Evolutionary conservation across 2,888 invertebrate genomes (phyloP).

Genomic region (Dryobota labecula): DNA sequence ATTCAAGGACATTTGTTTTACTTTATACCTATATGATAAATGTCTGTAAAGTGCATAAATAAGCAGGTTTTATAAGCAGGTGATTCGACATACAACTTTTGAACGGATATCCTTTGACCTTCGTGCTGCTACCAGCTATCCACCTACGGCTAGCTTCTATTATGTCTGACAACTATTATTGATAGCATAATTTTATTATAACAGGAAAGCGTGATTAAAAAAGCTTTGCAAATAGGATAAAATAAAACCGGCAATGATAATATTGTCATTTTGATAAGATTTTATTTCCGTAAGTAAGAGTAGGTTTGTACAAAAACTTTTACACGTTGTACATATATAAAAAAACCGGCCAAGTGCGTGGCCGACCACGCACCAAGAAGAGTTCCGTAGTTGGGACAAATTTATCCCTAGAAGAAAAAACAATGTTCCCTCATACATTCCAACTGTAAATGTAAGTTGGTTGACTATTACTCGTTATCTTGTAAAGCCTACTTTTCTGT

Average conservation of each 20-base stretch:
- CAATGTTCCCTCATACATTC: too few species aligned
- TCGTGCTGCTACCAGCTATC: background rate
- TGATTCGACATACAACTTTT: constrained; percentile 9
- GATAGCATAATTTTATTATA: background rate
- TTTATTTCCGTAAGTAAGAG: too few species aligned
- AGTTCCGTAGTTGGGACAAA: too few species aligned
- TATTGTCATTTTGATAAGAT: background rate
- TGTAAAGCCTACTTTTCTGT: too few species aligned
- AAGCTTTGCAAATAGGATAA: background rate
- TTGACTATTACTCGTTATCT: too few species aligned
- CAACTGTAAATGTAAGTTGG: too few species aligned
- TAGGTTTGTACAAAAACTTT: too few species aligned
- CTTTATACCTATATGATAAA: background rate
- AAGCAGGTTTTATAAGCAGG: constrained; percentile 2
- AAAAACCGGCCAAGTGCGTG: too few species aligned
- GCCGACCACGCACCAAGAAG: too few species aligned
- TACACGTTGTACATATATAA: too few species aligned
- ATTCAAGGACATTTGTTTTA: constrained; percentile 1
- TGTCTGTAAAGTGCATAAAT: constrained; percentile 1
- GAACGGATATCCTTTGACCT: constrained; percentile 36
- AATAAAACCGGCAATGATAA: constrained; percentile 7
- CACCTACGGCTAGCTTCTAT: background rate
- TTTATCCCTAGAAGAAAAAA: too few species aligned
- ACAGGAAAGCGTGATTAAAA: background rate
- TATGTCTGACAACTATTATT: background rate